Base-by-base conservation (phyloP, 2,797 vertebrate species). In the Crenichthys baileyi region DNA sequence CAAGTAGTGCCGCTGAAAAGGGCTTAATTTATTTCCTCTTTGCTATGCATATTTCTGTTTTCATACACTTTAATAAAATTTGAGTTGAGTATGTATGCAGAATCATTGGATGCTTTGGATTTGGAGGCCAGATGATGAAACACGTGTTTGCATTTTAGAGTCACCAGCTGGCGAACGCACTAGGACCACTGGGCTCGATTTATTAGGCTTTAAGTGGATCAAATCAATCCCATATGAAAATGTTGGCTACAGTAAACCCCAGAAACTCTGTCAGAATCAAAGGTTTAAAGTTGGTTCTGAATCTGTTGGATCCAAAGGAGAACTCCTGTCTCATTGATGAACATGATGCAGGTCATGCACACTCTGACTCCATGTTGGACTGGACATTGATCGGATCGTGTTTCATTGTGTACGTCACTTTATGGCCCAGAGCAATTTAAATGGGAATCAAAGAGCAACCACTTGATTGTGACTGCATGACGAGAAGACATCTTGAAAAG, bases 321-420 rank as follows among this genome's bases (percentile, higher is more conserved):
- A 70, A 70, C 44, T 26, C n/a, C 67, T 70, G 67, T 70, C 67
- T 48, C 67, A 15, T 24, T 41, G 11, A 48, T 8, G 60, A 73
- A 31, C n/a, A 55, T n/a, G 36, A 0, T 16, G 31, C 13, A 22
- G 72, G 39, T 53, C 20, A n/a, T 41, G 18, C 26, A 8, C 6
- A 56, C 53, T 36, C 58, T n/a, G 7, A 26, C 56, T 39, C 74
- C 79, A 86, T 76, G 80, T 78, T 81, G 78, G 46, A n/a, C 15
- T 88, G 88, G 78, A 92, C 90, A 74, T 88, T 89, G 87, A 78
- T 77, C 87, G 16, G 77, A 84, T 87, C 29, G 41, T 48, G 68
- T 79, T 84, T 83, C 76, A 87, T 81, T 68, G 76, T n/a, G 71
- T 77, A 78, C 31, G 73, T 88, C 63, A 83, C 75, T 78, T 77